phyloP scores from a whole-genome alignment of 2,113 vertebrate genomes.

The Balaeniceps rex region DNA sequence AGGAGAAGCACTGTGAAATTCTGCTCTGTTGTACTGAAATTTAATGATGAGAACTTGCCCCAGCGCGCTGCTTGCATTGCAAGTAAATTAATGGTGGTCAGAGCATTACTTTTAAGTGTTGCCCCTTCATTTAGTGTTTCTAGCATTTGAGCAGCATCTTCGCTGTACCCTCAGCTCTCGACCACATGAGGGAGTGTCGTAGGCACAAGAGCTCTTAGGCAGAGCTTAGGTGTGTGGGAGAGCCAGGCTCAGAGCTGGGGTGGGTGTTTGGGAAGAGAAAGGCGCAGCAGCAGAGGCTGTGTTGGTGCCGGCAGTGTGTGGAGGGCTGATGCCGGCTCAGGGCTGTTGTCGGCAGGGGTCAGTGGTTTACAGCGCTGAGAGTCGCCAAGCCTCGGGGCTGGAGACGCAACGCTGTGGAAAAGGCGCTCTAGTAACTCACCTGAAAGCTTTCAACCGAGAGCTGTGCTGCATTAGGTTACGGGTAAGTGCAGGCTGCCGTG shows the following conservation, averaged over 20 bases:
- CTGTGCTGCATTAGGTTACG: accelerated
- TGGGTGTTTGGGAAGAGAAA: not conserved
- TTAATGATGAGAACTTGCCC: not conserved
- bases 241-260: not conserved
- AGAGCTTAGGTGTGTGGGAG: not conserved
- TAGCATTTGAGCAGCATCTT: not conserved
- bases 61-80: not conserved
- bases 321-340: not conserved
- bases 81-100: not conserved
- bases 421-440: not conserved
- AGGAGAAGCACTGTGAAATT: not conserved
- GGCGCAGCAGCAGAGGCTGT: not conserved
- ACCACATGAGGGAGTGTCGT: no score
- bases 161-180: not conserved
- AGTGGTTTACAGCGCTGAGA: not conserved
- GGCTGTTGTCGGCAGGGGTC: not conserved
- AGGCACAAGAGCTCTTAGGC: no score
- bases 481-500: not conserved
- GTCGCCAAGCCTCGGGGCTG: not conserved
- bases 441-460: not conserved
- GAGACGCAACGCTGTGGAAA: no score
- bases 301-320: not conserved
- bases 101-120: not conserved
- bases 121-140: not conserved
- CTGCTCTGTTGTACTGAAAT: not conserved